Evolutionary conservation across 2,797 vertebrate genomes (phyloP).

Genomic region (Acrossocheilus fasciatus): DNA sequence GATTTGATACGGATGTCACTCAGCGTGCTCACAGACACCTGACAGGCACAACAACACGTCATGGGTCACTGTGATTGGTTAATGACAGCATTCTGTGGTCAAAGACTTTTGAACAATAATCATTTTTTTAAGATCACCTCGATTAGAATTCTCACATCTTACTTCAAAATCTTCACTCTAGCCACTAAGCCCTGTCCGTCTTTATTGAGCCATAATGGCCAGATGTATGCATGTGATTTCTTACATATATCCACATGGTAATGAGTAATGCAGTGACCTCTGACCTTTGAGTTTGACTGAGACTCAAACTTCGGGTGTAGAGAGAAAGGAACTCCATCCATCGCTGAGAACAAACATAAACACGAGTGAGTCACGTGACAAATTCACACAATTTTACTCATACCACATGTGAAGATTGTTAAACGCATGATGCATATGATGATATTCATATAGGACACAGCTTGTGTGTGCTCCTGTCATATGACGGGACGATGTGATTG

Average conservation of each 20-base stretch:
- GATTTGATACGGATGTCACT: slow-evolving; percentile 85
- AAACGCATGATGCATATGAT: not conserved
- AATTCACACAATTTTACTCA: not conserved
- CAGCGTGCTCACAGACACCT: slow-evolving; percentile 72
- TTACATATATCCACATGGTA: not conserved
- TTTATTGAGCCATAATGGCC: not conserved
- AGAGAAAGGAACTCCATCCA: slow-evolving; percentile 82
- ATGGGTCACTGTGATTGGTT: not conserved
- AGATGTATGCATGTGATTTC: not conserved
- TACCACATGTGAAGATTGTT: not conserved
- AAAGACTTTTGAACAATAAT: not conserved
- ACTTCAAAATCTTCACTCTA: too few relatives aligned
- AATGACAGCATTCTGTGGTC: not conserved
- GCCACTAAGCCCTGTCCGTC: not conserved
- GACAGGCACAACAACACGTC: slow-evolving; percentile 8
- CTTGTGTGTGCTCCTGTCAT: not conserved
- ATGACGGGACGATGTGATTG: not conserved
- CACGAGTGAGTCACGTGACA: not conserved
- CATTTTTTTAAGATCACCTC: not conserved
- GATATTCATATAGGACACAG: not conserved
- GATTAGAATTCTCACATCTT: not conserved
- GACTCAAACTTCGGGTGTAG: slow-evolving; percentile 80
- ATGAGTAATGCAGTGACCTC: slow-evolving; percentile 24
- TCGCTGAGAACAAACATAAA: slow-evolving; percentile 63
- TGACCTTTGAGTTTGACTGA: slow-evolving; percentile 66